These are phyloP conservation scores for Phoxinus dragarum DNA, from an alignment of 2,797 vertebrate genomes.

Conservation along the genomic window DNA sequence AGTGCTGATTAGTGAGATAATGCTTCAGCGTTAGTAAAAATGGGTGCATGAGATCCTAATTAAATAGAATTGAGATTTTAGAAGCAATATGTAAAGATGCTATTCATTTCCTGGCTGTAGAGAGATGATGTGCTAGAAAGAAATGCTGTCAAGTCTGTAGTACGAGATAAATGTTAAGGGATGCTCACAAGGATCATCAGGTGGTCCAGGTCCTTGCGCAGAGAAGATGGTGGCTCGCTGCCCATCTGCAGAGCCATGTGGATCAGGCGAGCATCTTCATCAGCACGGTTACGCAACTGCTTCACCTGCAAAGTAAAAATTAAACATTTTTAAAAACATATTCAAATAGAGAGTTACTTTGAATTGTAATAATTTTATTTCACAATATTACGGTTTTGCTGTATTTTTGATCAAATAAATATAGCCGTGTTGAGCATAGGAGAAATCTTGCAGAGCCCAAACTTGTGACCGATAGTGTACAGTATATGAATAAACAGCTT, in stretches of 20 bases:
- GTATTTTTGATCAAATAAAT: neutral
- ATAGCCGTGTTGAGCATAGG: neutral
- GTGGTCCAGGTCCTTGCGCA: constrained; percentile 93
- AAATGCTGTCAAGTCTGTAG: neutral
- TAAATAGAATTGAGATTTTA: neutral
- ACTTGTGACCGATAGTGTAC: neutral
- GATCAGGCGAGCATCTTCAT: constrained; percentile 95
- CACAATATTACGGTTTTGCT: neutral
- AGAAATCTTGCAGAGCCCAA: neutral
- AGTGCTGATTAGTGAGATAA: too few species aligned
- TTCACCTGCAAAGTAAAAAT: constrained; percentile 83
- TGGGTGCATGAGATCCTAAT: neutral
- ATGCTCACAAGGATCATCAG: constrained; percentile 90
- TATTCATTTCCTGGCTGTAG: neutral
- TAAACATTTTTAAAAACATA: neutral
- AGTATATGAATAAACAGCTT: neutral
- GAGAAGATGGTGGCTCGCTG: constrained; percentile 87
- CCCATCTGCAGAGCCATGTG: constrained; percentile 98
- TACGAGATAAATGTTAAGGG: neutral
- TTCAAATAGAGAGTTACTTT: neutral
- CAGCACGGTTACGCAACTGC: constrained; percentile 94
- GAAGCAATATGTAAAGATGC: neutral
- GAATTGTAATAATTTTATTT: neutral
- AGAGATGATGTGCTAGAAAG: neutral
- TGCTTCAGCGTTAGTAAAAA: neutral